phyloP scores from a whole-genome alignment of 2,888 invertebrate species.

The Drosophila tripunctata region DNA sequence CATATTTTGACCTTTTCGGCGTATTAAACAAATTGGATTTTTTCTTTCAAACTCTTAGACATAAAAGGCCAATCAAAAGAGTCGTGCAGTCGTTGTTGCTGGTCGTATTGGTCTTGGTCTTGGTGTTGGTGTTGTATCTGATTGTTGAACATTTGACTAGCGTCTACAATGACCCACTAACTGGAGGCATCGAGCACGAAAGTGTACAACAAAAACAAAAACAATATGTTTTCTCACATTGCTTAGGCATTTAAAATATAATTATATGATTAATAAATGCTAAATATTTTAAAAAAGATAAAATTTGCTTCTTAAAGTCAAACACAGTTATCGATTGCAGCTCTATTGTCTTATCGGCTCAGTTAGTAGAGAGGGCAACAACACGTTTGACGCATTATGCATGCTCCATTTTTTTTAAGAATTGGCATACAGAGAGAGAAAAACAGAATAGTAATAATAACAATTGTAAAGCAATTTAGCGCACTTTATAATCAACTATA shows the following conservation, averaged over 20 bases:
- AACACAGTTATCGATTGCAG: background rate
- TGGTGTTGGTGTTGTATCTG: constrained; percentile 5
- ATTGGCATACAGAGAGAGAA: constrained; percentile 5
- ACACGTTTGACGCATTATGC: constrained; percentile 18
- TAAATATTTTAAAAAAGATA: too few relatives aligned
- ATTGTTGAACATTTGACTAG: constrained; percentile 18
- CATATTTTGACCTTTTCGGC: constrained; percentile 48
- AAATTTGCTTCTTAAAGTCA: too few relatives aligned
- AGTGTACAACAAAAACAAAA: constrained; percentile 12
- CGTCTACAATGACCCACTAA: constrained; percentile 66
- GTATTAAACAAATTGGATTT: constrained; percentile 45
- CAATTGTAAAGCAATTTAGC: constrained; percentile 34
- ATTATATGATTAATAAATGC: constrained; percentile 9
- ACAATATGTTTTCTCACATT: constrained; percentile 11
- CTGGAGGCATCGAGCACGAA: constrained; percentile 32
- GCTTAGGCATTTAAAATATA: constrained; percentile 13
- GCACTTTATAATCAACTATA: constrained; percentile 25
- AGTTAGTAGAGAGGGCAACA: background rate
- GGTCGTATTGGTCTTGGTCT: constrained; percentile 1
- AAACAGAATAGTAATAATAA: background rate
- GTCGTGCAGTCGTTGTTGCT: constrained; percentile 33
- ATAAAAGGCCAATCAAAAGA: constrained; percentile 53
- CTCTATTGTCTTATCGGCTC: constrained; percentile 5
- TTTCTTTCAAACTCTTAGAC: constrained; percentile 33
- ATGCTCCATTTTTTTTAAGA: constrained; percentile 24